phyloP scores from a whole-genome alignment of 2,888 invertebrate genomes.

The Sycophila texana region DNA sequence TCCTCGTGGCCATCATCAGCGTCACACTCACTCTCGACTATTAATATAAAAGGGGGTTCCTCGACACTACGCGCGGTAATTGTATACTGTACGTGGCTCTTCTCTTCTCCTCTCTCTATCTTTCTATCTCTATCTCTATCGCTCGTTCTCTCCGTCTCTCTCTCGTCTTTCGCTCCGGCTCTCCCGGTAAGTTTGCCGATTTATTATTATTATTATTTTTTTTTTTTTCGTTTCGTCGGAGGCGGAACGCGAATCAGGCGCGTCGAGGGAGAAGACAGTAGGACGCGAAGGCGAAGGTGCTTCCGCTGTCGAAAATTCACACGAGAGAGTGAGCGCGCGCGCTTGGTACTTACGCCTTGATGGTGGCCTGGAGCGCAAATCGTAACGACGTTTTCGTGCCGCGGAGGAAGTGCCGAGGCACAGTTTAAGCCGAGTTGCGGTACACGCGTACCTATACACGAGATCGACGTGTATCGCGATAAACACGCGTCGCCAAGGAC shows the following conservation, averaged over 20 bases:
- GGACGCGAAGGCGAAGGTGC: background rate
- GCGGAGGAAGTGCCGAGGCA: no score
- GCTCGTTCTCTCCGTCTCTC: conserved; percentile 5
- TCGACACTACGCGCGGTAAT: conserved; percentile 74
- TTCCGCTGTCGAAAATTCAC: background rate
- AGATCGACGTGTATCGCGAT: no score
- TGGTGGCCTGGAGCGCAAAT: no score
- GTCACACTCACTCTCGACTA: conserved; percentile 72
- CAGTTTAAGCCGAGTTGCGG: no score
- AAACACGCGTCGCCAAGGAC: no score
- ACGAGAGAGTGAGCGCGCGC: background rate
- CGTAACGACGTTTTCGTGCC: no score
- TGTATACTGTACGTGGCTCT: conserved; percentile 60
- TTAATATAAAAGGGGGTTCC: conserved; percentile 75
- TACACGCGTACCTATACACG: no score
- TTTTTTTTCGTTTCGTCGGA: background rate
- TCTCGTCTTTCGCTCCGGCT: background rate
- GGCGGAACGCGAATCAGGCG: no score
- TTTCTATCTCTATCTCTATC: background rate
- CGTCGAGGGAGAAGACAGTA: background rate
- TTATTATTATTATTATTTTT: no score
- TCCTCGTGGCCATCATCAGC: conserved; percentile 66
- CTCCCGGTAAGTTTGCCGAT: background rate
- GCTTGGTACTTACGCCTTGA: no score
- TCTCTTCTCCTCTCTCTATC: conserved; percentile 24